These are phyloP conservation scores for Homarus gammarus DNA, from an alignment of 2,888 invertebrate species.

Conservation along the genomic window DNA sequence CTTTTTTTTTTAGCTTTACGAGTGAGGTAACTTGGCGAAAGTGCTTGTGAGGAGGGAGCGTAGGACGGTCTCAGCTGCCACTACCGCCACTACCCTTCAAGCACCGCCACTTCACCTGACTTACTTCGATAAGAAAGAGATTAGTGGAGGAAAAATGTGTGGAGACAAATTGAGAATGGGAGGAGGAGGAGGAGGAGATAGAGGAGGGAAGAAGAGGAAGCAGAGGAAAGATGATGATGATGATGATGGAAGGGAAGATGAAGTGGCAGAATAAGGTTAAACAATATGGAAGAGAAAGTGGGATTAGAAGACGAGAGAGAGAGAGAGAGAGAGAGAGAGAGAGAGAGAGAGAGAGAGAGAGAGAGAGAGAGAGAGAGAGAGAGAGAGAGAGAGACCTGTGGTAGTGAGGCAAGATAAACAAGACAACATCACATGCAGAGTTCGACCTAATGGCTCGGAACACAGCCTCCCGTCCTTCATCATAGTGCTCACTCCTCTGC, in stretches of 20 bases:
- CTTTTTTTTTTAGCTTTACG: too few species aligned
- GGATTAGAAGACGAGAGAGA: not conserved
- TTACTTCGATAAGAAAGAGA: too few species aligned
- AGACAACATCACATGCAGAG: not conserved
- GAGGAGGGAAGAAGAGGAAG: not conserved
- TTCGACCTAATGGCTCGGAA: not conserved
- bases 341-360: not conserved
- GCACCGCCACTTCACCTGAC: not conserved
- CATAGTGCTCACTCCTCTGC: not conserved
- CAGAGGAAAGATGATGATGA: not conserved
- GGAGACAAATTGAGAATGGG: not conserved
- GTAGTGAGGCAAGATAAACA: not conserved
- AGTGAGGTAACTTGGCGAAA: not conserved
- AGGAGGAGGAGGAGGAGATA: not conserved
- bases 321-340: not conserved
- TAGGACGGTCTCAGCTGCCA: not conserved
- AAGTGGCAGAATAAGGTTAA: too few species aligned
- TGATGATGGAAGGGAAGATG: not conserved
- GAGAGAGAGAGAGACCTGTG: not conserved
- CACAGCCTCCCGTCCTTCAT: not conserved
- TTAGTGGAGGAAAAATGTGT: not conserved
- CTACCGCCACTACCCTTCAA: not conserved
- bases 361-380: not conserved
- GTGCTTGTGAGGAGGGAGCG: not conserved
- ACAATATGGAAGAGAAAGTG: too few species aligned